Evolutionary conservation across 2,888 invertebrate species (phyloP).

Genomic region (Ichneumoninae sp.): DNA sequence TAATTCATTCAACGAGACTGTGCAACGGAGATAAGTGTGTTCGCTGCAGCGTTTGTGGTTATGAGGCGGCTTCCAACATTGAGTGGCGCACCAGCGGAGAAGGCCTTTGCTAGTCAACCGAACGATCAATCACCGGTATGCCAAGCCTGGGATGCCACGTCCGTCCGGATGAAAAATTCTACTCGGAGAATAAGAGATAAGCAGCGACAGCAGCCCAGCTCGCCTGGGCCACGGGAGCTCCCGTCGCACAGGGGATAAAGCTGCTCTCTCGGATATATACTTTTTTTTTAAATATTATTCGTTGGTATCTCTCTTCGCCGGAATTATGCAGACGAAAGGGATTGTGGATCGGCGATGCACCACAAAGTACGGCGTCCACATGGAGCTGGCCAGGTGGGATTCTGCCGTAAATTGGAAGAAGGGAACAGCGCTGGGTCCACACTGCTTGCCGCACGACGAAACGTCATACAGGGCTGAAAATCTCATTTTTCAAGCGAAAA

Average conservation of each 20-base stretch:
- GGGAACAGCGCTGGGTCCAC: too few species aligned
- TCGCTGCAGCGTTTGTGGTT: conserved; percentile 7
- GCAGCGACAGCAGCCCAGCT: conserved; percentile 31
- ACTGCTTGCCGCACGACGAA: too few species aligned
- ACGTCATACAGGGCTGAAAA: too few species aligned
- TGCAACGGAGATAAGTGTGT: conserved; percentile 60
- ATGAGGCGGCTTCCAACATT: conserved; percentile 15
- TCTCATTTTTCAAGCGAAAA: too few species aligned
- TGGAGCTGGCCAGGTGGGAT: too few species aligned
- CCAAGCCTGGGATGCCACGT: conserved; percentile 41
- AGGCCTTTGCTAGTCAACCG: conserved; percentile 39
- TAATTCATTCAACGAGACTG: conserved; percentile 64
- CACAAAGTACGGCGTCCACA: not conserved
- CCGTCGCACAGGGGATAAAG: conserved; percentile 16
- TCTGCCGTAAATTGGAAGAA: too few species aligned
- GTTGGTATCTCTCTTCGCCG: not conserved
- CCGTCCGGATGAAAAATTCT: conserved; percentile 62
- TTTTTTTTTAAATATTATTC: conserved; percentile 8
- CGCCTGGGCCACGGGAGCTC: not conserved
- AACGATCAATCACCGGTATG: conserved; percentile 63
- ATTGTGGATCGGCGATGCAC: not conserved
- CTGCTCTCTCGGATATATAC: conserved; percentile 14
- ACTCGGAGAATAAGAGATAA: conserved; percentile 65
- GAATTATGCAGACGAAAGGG: not conserved
- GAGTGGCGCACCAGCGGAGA: conserved; percentile 11